phyloP scores from a whole-genome alignment of 2,888 invertebrate genomes.

The Brachycybe producta region DNA sequence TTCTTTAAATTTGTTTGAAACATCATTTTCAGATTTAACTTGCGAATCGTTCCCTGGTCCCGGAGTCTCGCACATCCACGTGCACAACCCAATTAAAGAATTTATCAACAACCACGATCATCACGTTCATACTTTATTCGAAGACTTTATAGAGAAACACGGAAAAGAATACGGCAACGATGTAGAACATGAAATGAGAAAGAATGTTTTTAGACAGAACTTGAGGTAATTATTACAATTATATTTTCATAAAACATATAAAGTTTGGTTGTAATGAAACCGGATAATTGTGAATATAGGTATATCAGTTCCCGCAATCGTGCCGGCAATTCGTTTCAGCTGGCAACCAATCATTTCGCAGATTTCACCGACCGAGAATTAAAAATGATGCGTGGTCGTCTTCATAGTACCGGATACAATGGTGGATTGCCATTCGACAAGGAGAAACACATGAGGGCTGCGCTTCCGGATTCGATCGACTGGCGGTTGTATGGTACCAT shows the following conservation, averaged over 20 bases:
- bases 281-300: conserved; percentile 32
- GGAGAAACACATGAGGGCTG: conserved; percentile 34
- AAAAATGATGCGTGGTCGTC: conserved; percentile 55
- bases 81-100: conserved; percentile 89
- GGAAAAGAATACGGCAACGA: conserved; percentile 49
- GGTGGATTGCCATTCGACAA: conserved; percentile 62
- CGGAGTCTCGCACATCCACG: conserved; percentile 55
- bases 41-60: conserved; percentile 70
- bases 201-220: conserved; percentile 74
- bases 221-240: conserved; percentile 43
- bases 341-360: conserved; percentile 75
- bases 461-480: conserved; percentile 63
- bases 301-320: conserved; percentile 71
- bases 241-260: neutral
- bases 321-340: conserved; percentile 52
- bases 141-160: conserved; percentile 58
- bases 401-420: conserved; percentile 46
- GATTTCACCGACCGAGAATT: conserved; percentile 68
- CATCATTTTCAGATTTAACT: conserved; percentile 37
- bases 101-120: conserved; percentile 56
- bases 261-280: neutral
- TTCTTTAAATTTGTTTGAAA: conserved; percentile 46
- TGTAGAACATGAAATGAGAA: conserved; percentile 53
- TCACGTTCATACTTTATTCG: conserved; percentile 63
- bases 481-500: conserved; percentile 64